Conservation (phyloP, 2,797 vertebrate species). For the Chiroxiphia lanceolata region DNA sequence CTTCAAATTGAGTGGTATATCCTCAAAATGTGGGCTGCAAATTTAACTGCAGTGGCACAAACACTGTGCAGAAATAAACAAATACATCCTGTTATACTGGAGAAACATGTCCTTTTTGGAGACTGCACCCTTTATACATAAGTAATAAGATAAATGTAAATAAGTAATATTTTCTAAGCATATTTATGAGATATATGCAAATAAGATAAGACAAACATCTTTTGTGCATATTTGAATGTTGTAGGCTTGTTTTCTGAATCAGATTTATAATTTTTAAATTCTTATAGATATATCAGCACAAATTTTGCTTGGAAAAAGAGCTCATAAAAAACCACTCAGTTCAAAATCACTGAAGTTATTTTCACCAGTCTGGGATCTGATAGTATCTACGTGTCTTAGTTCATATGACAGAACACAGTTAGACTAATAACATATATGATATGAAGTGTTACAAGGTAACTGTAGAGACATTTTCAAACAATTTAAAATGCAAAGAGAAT, state of each 20-base stretch:
- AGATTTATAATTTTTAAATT: constrained; percentile 64
- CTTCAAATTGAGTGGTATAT: constrained; percentile 42
- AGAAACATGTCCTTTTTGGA: constrained; percentile 63
- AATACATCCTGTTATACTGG: constrained; percentile 55
- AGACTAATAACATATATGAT: not conserved
- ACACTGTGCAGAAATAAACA: constrained; percentile 59
- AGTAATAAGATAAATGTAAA: constrained; percentile 70
- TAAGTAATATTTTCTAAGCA: constrained; percentile 71
- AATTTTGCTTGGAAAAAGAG: constrained; percentile 1
- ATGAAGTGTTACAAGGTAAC: not conserved
- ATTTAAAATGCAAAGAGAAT: constrained; percentile 60
- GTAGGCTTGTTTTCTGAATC: constrained; percentile 56
- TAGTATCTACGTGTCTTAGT: not conserved
- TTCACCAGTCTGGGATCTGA: not conserved
- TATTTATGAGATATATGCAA: constrained; percentile 76
- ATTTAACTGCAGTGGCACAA: constrained; percentile 41
- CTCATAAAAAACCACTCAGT: not conserved
- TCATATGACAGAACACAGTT: not conserved
- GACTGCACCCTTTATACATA: constrained; percentile 65
- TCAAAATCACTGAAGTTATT: not conserved
- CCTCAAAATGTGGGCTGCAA: constrained; percentile 61
- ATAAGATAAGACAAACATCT: constrained; percentile 70
- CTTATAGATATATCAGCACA: constrained; percentile 13
- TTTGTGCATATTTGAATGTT: constrained; percentile 62
- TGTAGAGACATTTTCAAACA: not conserved